phyloP scores from a whole-genome alignment of 2,888 invertebrate species.

The Cetonia aurata region DNA sequence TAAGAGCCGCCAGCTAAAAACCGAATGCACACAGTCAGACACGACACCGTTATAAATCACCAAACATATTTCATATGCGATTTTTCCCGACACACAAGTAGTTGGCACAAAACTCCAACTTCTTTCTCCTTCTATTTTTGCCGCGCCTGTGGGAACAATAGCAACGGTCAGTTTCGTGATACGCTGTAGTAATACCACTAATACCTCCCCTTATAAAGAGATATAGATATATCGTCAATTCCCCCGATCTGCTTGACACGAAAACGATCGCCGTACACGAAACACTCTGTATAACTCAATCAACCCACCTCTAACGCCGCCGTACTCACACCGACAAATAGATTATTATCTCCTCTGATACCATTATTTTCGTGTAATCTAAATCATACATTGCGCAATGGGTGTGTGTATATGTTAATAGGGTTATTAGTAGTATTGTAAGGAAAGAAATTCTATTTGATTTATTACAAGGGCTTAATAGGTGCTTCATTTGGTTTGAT shows the following conservation, averaged over 20 bases:
- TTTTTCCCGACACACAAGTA: conserved; percentile 18
- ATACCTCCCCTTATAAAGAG: conserved; percentile 45
- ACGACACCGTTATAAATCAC: conserved; percentile 24
- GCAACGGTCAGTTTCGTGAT: conserved; percentile 25
- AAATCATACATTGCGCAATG: conserved; percentile 60
- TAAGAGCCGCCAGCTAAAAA: conserved; percentile 20
- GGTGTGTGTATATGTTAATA: conserved; percentile 58
- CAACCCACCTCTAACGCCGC: conserved; percentile 51
- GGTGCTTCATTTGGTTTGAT: conserved; percentile 58
- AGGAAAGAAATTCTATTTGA: conserved; percentile 55
- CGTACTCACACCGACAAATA: conserved; percentile 32
- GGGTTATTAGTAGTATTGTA: conserved; percentile 57
- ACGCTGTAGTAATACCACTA: conserved; percentile 33
- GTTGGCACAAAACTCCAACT: conserved; percentile 8
- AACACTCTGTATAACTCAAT: conserved; percentile 61
- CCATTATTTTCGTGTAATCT: conserved; percentile 63
- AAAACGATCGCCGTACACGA: conserved; percentile 61
- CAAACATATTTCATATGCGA: conserved; percentile 23
- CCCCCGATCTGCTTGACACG: conserved; percentile 52
- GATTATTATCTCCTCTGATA: conserved; percentile 59
- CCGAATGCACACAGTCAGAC: conserved; percentile 5
- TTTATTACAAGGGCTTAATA: conserved; percentile 56
- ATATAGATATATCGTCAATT: conserved; percentile 55
- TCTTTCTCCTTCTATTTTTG: conserved; percentile 15
- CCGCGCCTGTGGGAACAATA: not conserved